A percentile compares a stretch with the other conserved stretches of the same genome.
Conservation (phyloP, 37 sponge, comb jelly and placozoan species). For the Bolinopsis microptera region DNA sequence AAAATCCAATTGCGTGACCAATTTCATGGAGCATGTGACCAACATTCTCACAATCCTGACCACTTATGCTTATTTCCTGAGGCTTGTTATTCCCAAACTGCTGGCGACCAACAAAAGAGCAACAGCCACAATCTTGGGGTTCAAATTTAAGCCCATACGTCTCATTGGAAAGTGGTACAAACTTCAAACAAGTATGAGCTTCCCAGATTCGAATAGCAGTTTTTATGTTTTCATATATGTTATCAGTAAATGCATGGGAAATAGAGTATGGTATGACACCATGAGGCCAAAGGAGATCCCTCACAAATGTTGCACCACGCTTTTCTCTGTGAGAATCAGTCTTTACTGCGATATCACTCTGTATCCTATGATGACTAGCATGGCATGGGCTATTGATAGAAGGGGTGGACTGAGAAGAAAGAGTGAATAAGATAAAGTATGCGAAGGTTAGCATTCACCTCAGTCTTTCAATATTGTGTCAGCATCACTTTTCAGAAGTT, state of each 20-base stretch:
- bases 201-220: constrained; percentile 1
- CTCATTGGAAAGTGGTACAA: neutral
- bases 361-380: neutral
- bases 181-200: neutral
- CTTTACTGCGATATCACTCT: neutral
- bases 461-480: neutral
- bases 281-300: constrained; percentile 5
- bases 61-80: neutral
- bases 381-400: constrained; percentile 47
- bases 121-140: constrained; percentile 46
- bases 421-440: neutral
- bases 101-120: constrained; percentile 38
- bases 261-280: constrained; percentile 8
- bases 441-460: neutral
- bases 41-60: constrained; percentile 27
- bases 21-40: constrained; percentile 42
- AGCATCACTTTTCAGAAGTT: neutral
- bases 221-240: neutral
- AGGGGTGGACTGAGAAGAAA: neutral
- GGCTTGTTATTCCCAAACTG: constrained; percentile 4
- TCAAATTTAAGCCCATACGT: constrained; percentile 12
- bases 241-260: neutral
- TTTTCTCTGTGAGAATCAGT: neutral
- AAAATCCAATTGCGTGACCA: constrained; percentile 37
- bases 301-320: neutral